A percentile compares a stretch with the other conserved stretches of the same genome.
Conservation (phyloP, 1,140 invertebrate genomes). For the Calephelis virginiensis region DNA sequence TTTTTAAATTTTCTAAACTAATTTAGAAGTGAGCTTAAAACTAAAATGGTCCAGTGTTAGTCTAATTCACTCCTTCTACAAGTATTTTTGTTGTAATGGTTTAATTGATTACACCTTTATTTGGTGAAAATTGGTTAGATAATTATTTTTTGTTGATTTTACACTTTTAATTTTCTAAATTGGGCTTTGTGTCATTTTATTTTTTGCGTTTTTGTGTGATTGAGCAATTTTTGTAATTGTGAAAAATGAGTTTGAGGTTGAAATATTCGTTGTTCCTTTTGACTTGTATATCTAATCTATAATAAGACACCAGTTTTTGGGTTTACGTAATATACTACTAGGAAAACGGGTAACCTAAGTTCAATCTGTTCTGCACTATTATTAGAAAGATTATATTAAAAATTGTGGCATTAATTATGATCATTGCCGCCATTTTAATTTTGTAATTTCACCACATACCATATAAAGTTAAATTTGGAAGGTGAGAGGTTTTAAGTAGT, state of each 20-base stretch:
- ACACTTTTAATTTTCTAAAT: background rate
- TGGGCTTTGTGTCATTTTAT: slow-evolving; percentile 7
- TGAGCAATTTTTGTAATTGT: background rate
- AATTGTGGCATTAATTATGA: too few relatives aligned
- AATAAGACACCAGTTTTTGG: too few relatives aligned
- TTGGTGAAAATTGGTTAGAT: background rate
- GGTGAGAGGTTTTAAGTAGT: too few relatives aligned
- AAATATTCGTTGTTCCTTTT: too few relatives aligned
- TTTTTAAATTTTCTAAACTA: slow-evolving; percentile 11
- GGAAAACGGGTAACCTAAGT: too few relatives aligned
- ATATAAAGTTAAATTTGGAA: too few relatives aligned
- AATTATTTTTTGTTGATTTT: background rate
- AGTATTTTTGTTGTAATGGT: slow-evolving; percentile 6
- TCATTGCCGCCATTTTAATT: too few relatives aligned
- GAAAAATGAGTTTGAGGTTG: background rate
- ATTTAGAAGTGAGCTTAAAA: slow-evolving; percentile 13
- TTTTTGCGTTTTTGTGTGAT: slow-evolving; percentile 11
- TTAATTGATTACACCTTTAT: background rate
- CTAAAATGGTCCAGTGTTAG: background rate
- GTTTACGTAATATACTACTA: too few relatives aligned
- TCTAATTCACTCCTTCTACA: slow-evolving; percentile 2
- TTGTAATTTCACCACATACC: too few relatives aligned
- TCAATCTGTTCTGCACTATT: too few relatives aligned
- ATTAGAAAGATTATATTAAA: too few relatives aligned
- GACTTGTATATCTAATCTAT: too few relatives aligned